Evolutionary conservation across 2,888 invertebrate genomes (phyloP).

Genomic region (Hymenopus coronatus): DNA sequence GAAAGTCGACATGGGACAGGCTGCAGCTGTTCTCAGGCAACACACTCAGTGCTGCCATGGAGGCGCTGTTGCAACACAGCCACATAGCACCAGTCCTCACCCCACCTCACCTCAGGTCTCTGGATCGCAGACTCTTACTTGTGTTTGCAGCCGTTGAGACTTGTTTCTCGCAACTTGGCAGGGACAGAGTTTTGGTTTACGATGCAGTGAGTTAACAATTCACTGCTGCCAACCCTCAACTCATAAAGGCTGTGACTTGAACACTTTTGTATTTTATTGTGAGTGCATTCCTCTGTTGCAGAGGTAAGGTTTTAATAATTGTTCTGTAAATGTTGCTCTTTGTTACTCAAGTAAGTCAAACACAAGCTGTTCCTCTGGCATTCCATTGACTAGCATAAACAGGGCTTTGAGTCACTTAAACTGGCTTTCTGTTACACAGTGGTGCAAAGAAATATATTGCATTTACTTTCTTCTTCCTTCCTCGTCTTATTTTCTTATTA

Average conservation of each 20-base stretch:
- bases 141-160: slow-evolving; percentile 74
- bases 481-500: no score
- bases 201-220: slow-evolving; percentile 11
- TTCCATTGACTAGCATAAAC: no score
- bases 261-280: not conserved
- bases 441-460: no score
- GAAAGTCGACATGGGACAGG: slow-evolving; percentile 68
- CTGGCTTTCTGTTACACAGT: no score
- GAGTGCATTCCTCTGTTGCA: not conserved
- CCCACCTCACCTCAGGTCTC: slow-evolving; percentile 68
- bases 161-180: slow-evolving; percentile 54
- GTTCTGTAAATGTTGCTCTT: not conserved
- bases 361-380: no score
- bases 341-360: not conserved
- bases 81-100: slow-evolving; percentile 58
- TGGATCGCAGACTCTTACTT: slow-evolving; percentile 72
- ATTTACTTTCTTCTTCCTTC: no score
- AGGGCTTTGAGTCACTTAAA: no score
- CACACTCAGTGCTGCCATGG: slow-evolving; percentile 62
- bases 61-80: slow-evolving; percentile 45
- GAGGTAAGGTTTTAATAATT: not conserved
- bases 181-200: slow-evolving; percentile 7
- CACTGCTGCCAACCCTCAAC: not conserved
- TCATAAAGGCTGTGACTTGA: not conserved
- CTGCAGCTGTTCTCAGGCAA: slow-evolving; percentile 65